Base-by-base conservation (phyloP, 2,113 vertebrate genomes). In the Chitala chitala region DNA sequence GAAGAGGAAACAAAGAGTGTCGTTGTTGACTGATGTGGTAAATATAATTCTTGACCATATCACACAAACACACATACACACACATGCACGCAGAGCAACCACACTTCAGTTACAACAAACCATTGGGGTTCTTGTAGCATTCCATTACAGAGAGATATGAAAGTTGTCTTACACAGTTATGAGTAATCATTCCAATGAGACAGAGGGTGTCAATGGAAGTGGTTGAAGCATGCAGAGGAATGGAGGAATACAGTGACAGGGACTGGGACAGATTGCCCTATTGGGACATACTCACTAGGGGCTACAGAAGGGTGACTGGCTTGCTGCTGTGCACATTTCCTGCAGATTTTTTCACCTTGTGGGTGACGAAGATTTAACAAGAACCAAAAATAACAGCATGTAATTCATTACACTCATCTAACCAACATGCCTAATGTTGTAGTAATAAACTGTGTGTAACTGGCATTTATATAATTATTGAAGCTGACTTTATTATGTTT, bases 1-100 rank as follows among this genome's bases (percentile, higher is more conserved):
- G 83, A 88, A 90, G 87, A 78, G 85, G 85, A 87, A 84, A 86
- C 85, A 90, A 90, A 88, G 87, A 79, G 81, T 75, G 73, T 79
- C 83, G 87, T 71, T 55, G 55, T 55, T 55, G 69, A 31, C 69
- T 51, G 22, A 22, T 55, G n/a, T 8, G 15, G 15, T 33, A 53
- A 69, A 69, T 33, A 69, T 68, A 44, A 68, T 48, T 48, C 12
- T 24, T 38, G 46, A 22, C 40, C 17, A 12, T 15, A 15, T 51
- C 68, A 69, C 50, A 50, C 33, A 54, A 31, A 55, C 50, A 54
- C 29, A 54, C 50, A 8, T 8, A 46, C 1, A 7, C 3, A 22
- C 1, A 68, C 40, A 5, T 68, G n/a, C n/a, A n/a, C n/a, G n/a
- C n/a, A n/a, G n/a, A n/a, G n/a, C n/a, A n/a, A n/a, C n/a, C n/a